phyloP scores from a whole-genome alignment of 2,113 vertebrate genomes.

The Archocentrus centrarchus region DNA sequence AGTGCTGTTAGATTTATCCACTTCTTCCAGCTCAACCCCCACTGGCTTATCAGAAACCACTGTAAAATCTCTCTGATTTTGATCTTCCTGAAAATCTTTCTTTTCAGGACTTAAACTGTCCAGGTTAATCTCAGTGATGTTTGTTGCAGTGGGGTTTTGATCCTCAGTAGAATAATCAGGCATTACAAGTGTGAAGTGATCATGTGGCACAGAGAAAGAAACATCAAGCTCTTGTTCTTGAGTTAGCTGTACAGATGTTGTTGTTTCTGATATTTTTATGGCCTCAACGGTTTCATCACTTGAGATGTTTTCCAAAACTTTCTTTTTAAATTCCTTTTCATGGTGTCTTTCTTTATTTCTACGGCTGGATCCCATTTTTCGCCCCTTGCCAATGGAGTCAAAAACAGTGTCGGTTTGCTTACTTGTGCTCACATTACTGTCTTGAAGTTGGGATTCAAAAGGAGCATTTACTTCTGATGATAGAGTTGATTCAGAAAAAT shows the following conservation, averaged over 20 bases:
- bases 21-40: background rate
- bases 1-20: background rate
- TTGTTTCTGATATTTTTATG: background rate
- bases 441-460: constrained; percentile 2
- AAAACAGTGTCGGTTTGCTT: background rate
- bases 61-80: background rate
- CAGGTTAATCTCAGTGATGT: background rate
- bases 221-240: background rate
- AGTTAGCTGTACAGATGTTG: background rate
- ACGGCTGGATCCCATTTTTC: constrained; percentile 46
- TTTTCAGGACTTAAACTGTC: background rate
- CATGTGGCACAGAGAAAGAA: background rate
- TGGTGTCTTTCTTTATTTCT: constrained; percentile 10
- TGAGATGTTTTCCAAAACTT: background rate
- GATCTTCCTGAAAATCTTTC: background rate
- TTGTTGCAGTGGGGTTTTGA: background rate
- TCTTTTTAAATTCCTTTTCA: background rate
- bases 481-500: background rate
- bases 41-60: background rate
- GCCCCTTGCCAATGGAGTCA: background rate
- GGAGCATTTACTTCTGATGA: background rate
- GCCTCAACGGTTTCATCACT: background rate
- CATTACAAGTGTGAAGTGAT: background rate
- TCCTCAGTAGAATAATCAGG: background rate
- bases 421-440: background rate